A percentile compares a stretch with the other conserved stretches of the same genome.
Conservation (phyloP, 30 jellyfish, hydroid and myxozoan genomes). For the Cassiopea xamachana region DNA sequence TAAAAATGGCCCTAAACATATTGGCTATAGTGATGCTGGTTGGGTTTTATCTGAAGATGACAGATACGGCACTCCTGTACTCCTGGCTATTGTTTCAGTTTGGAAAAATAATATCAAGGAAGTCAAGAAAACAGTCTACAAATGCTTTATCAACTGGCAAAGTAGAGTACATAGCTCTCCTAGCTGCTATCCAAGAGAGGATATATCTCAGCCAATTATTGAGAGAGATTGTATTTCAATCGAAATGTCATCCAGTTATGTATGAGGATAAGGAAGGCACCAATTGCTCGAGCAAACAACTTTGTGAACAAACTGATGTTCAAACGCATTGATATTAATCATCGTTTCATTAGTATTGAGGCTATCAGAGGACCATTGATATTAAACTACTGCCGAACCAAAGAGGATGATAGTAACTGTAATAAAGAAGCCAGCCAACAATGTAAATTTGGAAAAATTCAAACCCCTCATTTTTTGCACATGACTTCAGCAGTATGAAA, state of each 20-base stretch:
- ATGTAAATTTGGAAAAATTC: neutral
- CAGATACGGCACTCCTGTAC: neutral
- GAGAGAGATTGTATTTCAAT: neutral
- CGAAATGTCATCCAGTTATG: neutral
- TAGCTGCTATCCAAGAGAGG: slow-evolving; percentile 51
- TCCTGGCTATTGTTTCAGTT: slow-evolving; percentile 24
- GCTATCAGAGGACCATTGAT: slow-evolving; percentile 26
- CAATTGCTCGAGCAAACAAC: slow-evolving; percentile 39
- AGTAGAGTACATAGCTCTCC: slow-evolving; percentile 43
- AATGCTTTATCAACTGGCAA: slow-evolving; percentile 39
- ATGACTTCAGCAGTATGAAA: neutral
- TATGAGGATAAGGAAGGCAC: slow-evolving; percentile 42
- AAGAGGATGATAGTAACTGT: slow-evolving; percentile 63
- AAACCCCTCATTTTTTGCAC: slow-evolving; percentile 1
- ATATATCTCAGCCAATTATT: slow-evolving; percentile 8
- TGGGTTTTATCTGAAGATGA: slow-evolving; percentile 56
- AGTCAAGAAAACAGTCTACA: slow-evolving; percentile 50
- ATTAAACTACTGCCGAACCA: slow-evolving; percentile 52
- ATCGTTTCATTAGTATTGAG: slow-evolving; percentile 16
- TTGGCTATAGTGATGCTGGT: slow-evolving; percentile 55
- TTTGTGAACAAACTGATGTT: slow-evolving; percentile 17
- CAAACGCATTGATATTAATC: slow-evolving; percentile 37
- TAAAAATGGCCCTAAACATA: neutral
- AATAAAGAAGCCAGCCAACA: slow-evolving; percentile 51
- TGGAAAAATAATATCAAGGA: slow-evolving; percentile 44